Conservation (phyloP, 2,888 invertebrate genomes). For the Hylaea fasciaria region DNA sequence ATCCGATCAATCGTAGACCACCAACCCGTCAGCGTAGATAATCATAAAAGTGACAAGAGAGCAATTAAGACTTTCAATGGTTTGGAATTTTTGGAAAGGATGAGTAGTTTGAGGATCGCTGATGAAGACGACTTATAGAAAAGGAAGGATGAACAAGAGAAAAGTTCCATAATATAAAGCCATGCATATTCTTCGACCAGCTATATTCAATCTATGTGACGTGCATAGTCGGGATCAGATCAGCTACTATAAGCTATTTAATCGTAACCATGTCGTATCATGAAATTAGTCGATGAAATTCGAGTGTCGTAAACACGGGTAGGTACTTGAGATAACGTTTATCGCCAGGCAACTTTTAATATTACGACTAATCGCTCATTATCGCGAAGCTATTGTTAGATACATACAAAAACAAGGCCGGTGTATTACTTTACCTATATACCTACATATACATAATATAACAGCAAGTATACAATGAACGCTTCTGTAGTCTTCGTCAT, state of each 20-base stretch:
- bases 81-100: too few species aligned
- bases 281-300: constrained; percentile 62
- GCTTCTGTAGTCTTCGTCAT: not conserved
- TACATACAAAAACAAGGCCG: constrained; percentile 32
- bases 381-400: constrained; percentile 43
- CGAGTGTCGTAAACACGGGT: constrained; percentile 44
- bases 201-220: not conserved
- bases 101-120: too few species aligned
- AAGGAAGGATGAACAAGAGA: too few species aligned
- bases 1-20: too few species aligned
- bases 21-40: too few species aligned
- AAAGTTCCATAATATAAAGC: too few species aligned
- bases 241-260: constrained; percentile 45
- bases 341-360: constrained; percentile 57
- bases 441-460: constrained; percentile 7
- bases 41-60: too few species aligned
- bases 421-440: constrained; percentile 18
- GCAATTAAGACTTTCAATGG: too few species aligned
- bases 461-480: constrained; percentile 13
- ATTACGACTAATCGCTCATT: constrained; percentile 43
- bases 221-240: constrained; percentile 44
- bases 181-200: too few species aligned
- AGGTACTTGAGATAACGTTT: constrained; percentile 61
- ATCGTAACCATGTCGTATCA: constrained; percentile 59
- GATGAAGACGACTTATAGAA: too few species aligned